phyloP scores from a whole-genome alignment of 2,113 vertebrate species.

The Lasiurus cinereus region DNA sequence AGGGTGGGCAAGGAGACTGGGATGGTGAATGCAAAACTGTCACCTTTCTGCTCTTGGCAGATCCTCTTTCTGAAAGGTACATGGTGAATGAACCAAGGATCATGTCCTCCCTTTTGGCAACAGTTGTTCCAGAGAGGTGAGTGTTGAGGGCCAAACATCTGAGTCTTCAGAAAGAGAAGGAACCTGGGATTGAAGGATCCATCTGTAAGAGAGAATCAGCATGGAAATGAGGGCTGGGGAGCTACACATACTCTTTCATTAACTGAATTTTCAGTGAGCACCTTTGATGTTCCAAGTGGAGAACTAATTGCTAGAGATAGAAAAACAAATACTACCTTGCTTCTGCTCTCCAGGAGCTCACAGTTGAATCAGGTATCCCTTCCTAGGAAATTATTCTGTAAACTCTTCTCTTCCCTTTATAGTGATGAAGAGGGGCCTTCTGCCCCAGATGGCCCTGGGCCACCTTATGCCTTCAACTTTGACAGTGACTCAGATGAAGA shows the following conservation, averaged over 20 bases:
- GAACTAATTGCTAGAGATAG: background rate
- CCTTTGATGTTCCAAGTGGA: background rate
- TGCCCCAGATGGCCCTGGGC: background rate
- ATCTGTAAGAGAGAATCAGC: background rate
- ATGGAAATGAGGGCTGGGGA: background rate
- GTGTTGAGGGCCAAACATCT: background rate
- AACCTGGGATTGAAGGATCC: background rate
- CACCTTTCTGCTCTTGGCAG: slow-evolving; percentile 59
- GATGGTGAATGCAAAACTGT: background rate
- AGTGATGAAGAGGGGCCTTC: slow-evolving; percentile 83
- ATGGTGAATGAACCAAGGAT: slow-evolving; percentile 15
- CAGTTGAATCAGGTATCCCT: background rate
- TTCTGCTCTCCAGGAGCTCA: background rate
- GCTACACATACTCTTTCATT: background rate
- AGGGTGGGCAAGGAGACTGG: background rate
- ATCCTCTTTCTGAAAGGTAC: slow-evolving; percentile 44
- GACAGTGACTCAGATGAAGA: slow-evolving; percentile 81
- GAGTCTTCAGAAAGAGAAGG: background rate
- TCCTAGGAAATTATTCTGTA: background rate
- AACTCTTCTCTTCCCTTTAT: slow-evolving; percentile 41
- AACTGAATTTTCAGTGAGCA: background rate
- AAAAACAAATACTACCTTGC: background rate
- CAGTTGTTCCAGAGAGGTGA: slow-evolving; percentile 86
- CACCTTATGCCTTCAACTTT: slow-evolving; percentile 66
- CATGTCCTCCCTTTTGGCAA: slow-evolving; percentile 41